phyloP scores from a whole-genome alignment of 2,113 vertebrate species.

The Aptenodytes forsteri region DNA sequence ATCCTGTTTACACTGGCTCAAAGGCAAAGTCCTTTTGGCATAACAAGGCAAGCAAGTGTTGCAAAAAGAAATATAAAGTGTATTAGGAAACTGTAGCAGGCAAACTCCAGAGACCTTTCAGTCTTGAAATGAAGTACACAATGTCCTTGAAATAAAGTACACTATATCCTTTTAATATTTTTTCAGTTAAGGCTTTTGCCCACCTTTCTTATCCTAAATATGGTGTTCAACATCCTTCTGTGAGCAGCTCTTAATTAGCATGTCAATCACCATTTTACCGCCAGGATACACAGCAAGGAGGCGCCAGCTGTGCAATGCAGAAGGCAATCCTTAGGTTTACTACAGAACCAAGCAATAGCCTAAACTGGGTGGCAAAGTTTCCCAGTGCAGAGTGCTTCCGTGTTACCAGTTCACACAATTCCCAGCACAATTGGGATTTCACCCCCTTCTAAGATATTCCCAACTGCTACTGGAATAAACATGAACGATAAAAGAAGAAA shows the following conservation, averaged over 20 bases:
- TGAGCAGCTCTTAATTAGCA: not conserved
- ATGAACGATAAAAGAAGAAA: not conserved
- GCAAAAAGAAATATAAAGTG: not conserved
- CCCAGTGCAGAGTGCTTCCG: not conserved
- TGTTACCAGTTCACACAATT: not conserved
- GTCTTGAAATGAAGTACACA: not conserved
- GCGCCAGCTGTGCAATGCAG: not conserved
- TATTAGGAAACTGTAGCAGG: not conserved
- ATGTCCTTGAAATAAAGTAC: not conserved
- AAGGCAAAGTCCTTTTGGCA: not conserved
- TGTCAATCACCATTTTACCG: not conserved
- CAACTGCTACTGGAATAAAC: not conserved
- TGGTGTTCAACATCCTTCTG: not conserved
- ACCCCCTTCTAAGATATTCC: not conserved
- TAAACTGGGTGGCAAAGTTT: not conserved
- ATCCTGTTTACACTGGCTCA: not conserved
- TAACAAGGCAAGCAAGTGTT: not conserved
- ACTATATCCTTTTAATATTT: not conserved
- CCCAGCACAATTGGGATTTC: not conserved
- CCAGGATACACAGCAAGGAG: not conserved
- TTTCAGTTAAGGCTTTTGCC: not conserved
- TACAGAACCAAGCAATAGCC: not conserved
- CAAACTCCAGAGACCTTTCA: not conserved
- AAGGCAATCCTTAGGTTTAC: not conserved
- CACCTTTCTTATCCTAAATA: not conserved